Evolutionary conservation across 2,888 invertebrate species (phyloP), one percentile per base, ranked within the genome.

Genomic region (Anticlea derivata): DNA sequence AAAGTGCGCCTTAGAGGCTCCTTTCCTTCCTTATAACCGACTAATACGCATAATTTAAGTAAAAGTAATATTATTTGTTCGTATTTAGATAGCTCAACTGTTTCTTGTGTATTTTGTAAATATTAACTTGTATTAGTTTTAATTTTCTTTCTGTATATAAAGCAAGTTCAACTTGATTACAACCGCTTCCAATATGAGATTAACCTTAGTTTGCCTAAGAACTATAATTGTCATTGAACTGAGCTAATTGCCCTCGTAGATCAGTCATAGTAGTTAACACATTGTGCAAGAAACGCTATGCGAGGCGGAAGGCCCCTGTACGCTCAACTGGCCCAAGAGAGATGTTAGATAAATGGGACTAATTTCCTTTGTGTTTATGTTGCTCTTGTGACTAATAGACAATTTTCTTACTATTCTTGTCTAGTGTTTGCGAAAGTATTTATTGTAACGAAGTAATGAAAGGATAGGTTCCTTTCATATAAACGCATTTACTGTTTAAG

Each of bases 301-400:
- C 12, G 33, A 30, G 23, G 12, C 35, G 29, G 22, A 27, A 38
- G 22, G 26, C 31, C 7, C 7, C 23, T 31, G 38, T 33, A n/a
- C 39, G 23, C 10, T 11, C 24, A 40, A 39, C 39, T 53, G 49
- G 35, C 53, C 48, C 40, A n/a, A 26, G 44, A 39, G 55, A 45
- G 35, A 35, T 45, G 43, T 49, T 41, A 13, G n/a, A 48, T 45
- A 50, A 45, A 58, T 56, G 34, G 26, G 10, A 30, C 29, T 43
- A 45, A 37, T 53, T 41, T 47, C 48, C 43, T 55, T 24, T 33
- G 50, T 41, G 46, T 45, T 45, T 44, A 45, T 49, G 45, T 45
- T 35, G 37, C 38, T 50, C 35, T 41, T 29, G 50, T 44, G 43
- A 46, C 50, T 52, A 49, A 49, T 56, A 55, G 39, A 40, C 24